Evolutionary conservation across 2,888 invertebrate genomes (phyloP).

Genomic region (Thalpophila matura): DNA sequence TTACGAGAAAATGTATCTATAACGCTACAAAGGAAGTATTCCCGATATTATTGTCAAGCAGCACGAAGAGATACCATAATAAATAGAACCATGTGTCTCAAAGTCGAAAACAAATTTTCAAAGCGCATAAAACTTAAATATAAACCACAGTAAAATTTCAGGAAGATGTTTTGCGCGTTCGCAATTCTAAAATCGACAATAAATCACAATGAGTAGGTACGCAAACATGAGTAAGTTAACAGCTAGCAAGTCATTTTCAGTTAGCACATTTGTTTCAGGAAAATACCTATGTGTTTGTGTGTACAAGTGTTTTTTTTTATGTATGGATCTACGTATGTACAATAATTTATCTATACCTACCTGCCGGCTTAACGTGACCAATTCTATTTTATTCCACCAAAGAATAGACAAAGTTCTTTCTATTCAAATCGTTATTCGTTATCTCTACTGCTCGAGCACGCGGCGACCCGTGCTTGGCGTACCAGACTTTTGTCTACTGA

Average conservation of each 20-base stretch:
- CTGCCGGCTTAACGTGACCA: background rate
- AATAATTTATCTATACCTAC: background rate
- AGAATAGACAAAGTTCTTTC: no score
- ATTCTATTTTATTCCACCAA: no score
- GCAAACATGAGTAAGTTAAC: slow-evolving; percentile 8
- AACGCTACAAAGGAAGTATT: background rate
- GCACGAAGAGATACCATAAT: slow-evolving; percentile 14
- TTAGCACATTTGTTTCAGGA: slow-evolving; percentile 2
- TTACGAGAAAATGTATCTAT: slow-evolving; percentile 14
- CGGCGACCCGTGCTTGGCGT: no score
- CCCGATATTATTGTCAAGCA: background rate
- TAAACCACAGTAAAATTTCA: slow-evolving; percentile 23
- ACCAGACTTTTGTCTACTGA: no score
- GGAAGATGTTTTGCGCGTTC: slow-evolving; percentile 20
- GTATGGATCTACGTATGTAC: background rate
- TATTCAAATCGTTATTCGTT: no score
- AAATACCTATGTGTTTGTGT: background rate
- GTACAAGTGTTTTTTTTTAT: background rate
- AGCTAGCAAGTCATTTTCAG: slow-evolving; percentile 17
- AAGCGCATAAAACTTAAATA: slow-evolving; percentile 15
- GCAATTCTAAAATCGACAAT: slow-evolving; percentile 11
- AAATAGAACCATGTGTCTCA: slow-evolving; percentile 15
- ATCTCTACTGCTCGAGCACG: no score
- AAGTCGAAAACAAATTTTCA: slow-evolving; percentile 16
- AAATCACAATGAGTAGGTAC: slow-evolving; percentile 2